Evolutionary conservation across 2,113 vertebrate species (phyloP).

Genomic region (Centrocercus urophasianus): DNA sequence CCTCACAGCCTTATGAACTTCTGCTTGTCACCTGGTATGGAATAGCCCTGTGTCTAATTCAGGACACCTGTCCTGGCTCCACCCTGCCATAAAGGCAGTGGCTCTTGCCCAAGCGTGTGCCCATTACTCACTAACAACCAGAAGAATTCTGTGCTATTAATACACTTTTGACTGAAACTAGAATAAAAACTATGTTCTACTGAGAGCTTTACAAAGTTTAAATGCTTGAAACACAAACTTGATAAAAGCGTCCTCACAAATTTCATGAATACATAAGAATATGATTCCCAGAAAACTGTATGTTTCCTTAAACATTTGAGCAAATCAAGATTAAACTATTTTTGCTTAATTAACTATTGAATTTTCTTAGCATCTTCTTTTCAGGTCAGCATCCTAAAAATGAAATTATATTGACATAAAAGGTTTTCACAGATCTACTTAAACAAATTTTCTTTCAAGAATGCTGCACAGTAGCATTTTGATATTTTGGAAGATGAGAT

Average conservation of each 20-base stretch:
- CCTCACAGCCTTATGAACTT: too few relatives aligned
- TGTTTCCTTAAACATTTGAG: not conserved
- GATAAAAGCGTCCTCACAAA: not conserved
- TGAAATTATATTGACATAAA: not conserved
- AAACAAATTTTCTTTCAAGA: not conserved
- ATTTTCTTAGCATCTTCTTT: not conserved
- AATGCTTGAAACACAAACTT: not conserved
- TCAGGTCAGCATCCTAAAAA: not conserved
- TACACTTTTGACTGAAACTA: not conserved
- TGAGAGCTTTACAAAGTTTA: not conserved
- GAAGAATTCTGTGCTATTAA: not conserved
- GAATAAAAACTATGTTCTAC: not conserved
- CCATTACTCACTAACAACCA: not conserved
- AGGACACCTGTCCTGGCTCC: not conserved
- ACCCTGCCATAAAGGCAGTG: not conserved
- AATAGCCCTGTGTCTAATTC: not conserved
- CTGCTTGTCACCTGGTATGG: too few relatives aligned
- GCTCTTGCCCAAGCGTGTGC: too few relatives aligned
- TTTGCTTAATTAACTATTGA: not conserved
- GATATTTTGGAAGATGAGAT: not conserved
- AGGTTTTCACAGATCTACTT: not conserved
- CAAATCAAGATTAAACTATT: not conserved
- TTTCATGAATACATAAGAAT: not conserved
- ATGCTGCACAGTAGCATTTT: not conserved
- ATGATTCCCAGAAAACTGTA: not conserved